Base-by-base conservation (phyloP, 2,888 invertebrate species). In the Mimumesa dahlbomi region DNA sequence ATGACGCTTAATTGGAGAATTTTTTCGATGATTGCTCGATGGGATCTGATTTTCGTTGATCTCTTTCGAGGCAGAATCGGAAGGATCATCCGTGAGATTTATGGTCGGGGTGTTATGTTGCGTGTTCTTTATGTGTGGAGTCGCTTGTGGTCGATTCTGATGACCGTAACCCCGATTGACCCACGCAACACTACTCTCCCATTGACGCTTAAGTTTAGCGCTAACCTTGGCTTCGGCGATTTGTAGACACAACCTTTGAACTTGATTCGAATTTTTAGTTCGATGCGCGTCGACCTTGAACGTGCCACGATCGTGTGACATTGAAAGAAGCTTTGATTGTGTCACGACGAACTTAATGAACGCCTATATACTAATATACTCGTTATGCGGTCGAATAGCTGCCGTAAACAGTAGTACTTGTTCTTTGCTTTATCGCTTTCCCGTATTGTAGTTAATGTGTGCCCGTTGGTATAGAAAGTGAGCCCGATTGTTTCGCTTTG, bases 141-240 rank as follows among this genome's bases (percentile, higher is more conserved):
- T 58, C 56, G 25, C 48, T 40, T 19, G 29, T 25, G 59, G 46
- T 48, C 43, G 54, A 63, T 66, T 54, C 52, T 45, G 29, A 36
- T 45, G 66, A 48, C 74, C 75, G 74, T 74, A 75, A 75, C 75
- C 74, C 43, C 58, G 52, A 58, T 64, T 45, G 42, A 57, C 52
- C 52, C 45, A 18, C 50, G 45, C 49, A 29, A 36, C 40, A 25
- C 36, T 42, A 31, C 48, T 48, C 53, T 53, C 42, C 57, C 71
- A 62, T 67, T 61, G 61, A 67, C 65, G 50, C 46, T 70, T 58
- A 63, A 71, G 64, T 66, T 59, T 58, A 69, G 56, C 56, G 42
- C 31, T 57, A 73, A 73, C 63, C 67, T 75, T 77, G 69, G 61
- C 61, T 74, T 46, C 36, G 34, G 16, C 46, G 66, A 66, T 70